These are phyloP conservation scores for Hormaphis cornu DNA, from an alignment of 1,140 invertebrate genomes.

Conservation along the genomic window DNA sequence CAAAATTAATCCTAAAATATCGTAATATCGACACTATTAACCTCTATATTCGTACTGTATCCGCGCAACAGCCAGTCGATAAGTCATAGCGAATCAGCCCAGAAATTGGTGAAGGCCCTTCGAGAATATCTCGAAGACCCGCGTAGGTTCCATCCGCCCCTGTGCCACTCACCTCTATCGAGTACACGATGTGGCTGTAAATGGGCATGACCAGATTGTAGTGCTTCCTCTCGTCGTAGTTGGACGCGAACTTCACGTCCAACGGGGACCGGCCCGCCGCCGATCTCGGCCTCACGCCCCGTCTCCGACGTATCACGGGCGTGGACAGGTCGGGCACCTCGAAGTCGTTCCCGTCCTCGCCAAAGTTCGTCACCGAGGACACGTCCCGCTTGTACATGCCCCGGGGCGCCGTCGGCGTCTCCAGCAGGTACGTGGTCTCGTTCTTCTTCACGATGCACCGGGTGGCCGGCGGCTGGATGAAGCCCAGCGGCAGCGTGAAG, in stretches of 20 bases:
- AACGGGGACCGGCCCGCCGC: slow-evolving; percentile 62
- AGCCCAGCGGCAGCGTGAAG: slow-evolving; percentile 90
- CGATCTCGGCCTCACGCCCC: slow-evolving; percentile 34
- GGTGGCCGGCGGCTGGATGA: slow-evolving; percentile 84
- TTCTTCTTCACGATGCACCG: slow-evolving; percentile 56
- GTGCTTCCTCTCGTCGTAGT: slow-evolving; percentile 68
- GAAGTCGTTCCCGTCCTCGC: not conserved
- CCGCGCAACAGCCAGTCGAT: too few species aligned
- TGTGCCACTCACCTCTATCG: slow-evolving; percentile 49
- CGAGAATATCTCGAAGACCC: too few species aligned
- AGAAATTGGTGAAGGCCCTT: too few species aligned
- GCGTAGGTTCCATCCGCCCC: too few species aligned
- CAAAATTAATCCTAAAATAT: too few species aligned
- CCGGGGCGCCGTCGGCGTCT: slow-evolving; percentile 42
- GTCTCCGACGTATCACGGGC: slow-evolving; percentile 7
- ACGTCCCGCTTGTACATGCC: slow-evolving; percentile 40
- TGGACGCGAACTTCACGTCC: slow-evolving; percentile 64
- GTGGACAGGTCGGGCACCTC: not conserved
- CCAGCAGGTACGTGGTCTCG: not conserved
- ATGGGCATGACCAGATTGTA: slow-evolving; percentile 77
- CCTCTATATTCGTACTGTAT: too few species aligned
- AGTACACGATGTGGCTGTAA: slow-evolving; percentile 88
- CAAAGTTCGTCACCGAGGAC: not conserved
- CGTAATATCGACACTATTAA: too few species aligned
- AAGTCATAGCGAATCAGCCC: too few species aligned